Evolutionary conservation across 2,888 invertebrate species (phyloP).

Genomic region (Blastobasis adustella): DNA sequence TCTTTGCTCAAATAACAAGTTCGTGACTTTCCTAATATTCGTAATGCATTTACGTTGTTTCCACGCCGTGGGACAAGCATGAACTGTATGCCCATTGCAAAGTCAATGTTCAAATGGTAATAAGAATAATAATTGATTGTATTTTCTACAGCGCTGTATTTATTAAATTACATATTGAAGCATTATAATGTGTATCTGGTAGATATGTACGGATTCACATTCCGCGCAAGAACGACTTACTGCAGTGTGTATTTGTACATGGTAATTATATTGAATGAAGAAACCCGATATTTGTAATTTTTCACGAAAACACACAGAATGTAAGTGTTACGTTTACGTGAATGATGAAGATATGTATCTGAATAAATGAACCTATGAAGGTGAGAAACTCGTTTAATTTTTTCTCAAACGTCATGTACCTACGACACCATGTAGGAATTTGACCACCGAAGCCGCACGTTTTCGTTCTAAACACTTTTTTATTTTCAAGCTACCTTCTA

Average conservation of each 20-base stretch:
- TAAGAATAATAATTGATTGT: too few relatives aligned
- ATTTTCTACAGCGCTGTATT: too few relatives aligned
- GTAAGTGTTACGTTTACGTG: constrained; percentile 30
- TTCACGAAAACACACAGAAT: constrained; percentile 37
- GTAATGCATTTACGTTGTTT: too few relatives aligned
- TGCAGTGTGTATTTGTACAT: too few relatives aligned
- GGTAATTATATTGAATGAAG: constrained; percentile 5
- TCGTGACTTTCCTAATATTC: too few relatives aligned
- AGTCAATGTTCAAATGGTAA: too few relatives aligned
- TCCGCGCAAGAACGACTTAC: too few relatives aligned
- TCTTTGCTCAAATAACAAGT: too few relatives aligned
- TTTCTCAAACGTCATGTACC: background rate
- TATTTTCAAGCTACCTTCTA: background rate
- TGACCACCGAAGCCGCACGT: background rate
- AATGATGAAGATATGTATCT: constrained; percentile 43
- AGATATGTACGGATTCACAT: too few relatives aligned
- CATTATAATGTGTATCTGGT: constrained; percentile 21
- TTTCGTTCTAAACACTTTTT: constrained; percentile 5
- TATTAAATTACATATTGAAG: constrained; percentile 3
- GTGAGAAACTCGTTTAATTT: constrained; percentile 20
- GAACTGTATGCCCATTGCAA: too few relatives aligned
- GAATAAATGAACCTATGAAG: constrained; percentile 51
- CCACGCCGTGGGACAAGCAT: too few relatives aligned
- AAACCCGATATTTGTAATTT: constrained; percentile 44
- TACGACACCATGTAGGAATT: too few relatives aligned